Conservation (phyloP, 2,797 vertebrate species). For the Myotis myotis region DNA sequence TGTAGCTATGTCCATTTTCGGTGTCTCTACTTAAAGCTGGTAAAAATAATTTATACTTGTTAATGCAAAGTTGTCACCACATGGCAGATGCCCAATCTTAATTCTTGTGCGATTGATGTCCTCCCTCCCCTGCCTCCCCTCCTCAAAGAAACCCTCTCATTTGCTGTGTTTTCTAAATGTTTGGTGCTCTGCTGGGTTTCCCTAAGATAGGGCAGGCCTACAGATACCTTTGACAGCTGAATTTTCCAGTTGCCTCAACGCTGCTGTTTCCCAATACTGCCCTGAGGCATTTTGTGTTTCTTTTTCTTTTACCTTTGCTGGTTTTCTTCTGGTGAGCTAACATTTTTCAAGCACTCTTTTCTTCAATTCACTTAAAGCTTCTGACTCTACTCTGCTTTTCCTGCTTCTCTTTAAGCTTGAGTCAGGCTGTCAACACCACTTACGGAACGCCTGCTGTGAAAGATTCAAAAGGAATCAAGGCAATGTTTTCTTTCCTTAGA, state of each 20-base stretch:
- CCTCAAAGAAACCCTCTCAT: not conserved
- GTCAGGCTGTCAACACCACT: conserved; percentile 48
- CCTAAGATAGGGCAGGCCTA: not conserved
- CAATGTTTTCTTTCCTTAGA: conserved; percentile 46
- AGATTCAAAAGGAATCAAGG: conserved; percentile 56
- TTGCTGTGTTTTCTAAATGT: not conserved
- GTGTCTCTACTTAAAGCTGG: not conserved
- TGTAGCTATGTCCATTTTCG: not conserved
- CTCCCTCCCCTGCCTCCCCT: not conserved
- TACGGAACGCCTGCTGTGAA: conserved; percentile 61
- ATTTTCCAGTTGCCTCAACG: not conserved
- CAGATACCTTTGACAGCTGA: not conserved
- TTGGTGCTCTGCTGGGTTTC: not conserved
- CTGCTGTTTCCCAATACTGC: not conserved
- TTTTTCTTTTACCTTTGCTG: conserved; percentile 18
- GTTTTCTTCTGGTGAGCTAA: conserved; percentile 22
- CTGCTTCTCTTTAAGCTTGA: conserved; percentile 64
- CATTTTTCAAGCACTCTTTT: conserved; percentile 56
- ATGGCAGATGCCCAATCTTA: not conserved
- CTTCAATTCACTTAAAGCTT: conserved; percentile 68
- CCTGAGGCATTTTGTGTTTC: not conserved
- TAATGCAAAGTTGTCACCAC: not conserved
- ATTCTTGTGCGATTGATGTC: not conserved
- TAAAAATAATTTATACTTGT: not conserved
- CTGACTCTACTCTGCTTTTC: conserved; percentile 63